Evolutionary conservation across 2,113 vertebrate genomes (phyloP).

Genomic region (Sebastes schlegelii): DNA sequence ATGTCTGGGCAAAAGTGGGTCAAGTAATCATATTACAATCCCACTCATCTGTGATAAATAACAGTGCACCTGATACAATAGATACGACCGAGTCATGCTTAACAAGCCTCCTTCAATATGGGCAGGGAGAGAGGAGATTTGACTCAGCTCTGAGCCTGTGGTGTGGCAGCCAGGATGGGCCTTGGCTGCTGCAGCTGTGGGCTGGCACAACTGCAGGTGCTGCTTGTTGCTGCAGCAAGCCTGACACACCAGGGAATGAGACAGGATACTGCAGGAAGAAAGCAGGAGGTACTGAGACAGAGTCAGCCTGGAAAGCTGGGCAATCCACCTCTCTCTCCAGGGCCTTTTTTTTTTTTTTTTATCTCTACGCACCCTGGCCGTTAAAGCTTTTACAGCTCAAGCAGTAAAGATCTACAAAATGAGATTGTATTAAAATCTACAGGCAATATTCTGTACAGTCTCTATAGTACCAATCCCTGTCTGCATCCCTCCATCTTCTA

Average conservation of each 20-base stretch:
- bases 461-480: slow-evolving; percentile 22
- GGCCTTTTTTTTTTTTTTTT: background rate
- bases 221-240: slow-evolving; percentile 61
- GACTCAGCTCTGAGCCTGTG: slow-evolving; percentile 34
- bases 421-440: background rate
- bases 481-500: slow-evolving; percentile 49
- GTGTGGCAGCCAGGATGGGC: slow-evolving; percentile 43
- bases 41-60: slow-evolving; percentile 40
- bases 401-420: background rate
- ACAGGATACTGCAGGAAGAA: slow-evolving; percentile 61
- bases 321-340: slow-evolving; percentile 7
- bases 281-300: slow-evolving; percentile 38
- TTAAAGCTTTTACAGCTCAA: slow-evolving; percentile 6
- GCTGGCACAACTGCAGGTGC: slow-evolving; percentile 60
- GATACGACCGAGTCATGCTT: slow-evolving; percentile 34
- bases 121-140: slow-evolving; percentile 13
- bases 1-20: slow-evolving; percentile 54
- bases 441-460: background rate
- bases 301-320: slow-evolving; percentile 9
- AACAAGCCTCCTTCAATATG: slow-evolving; percentile 14
- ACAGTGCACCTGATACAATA: slow-evolving; percentile 31
- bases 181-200: slow-evolving; percentile 55
- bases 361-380: background rate
- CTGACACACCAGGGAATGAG: slow-evolving; percentile 57
- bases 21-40: slow-evolving; percentile 51